A percentile compares a stretch with the other conserved stretches of the same genome.
Conservation (phyloP, 37 sponge, comb jelly and placozoan genomes). For the Tethya wilhelma region DNA sequence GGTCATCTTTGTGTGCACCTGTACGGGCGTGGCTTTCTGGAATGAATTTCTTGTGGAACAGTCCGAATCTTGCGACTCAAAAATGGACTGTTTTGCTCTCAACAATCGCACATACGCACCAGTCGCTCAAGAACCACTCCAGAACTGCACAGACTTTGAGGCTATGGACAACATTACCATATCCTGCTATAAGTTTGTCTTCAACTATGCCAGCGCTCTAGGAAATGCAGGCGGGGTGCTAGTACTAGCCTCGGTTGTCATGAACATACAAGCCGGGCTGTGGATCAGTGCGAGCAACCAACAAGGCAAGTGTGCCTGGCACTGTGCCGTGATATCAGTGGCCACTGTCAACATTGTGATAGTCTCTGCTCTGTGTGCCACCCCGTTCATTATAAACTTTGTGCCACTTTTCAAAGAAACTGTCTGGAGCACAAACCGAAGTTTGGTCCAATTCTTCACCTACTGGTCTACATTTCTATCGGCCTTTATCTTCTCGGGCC, state of each 20-base stretch:
- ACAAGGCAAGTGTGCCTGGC: neutral
- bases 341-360: constrained; percentile 3
- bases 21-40: constrained; percentile 33
- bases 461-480: constrained; percentile 39
- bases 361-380: neutral
- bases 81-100: constrained; percentile 39
- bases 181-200: constrained; percentile 18
- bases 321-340: neutral
- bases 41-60: constrained; percentile 19
- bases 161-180: neutral
- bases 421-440: neutral
- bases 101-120: neutral
- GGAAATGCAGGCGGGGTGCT: constrained; percentile 42
- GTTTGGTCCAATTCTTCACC: constrained; percentile 20
- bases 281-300: constrained; percentile 34
- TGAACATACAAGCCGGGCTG: constrained; percentile 46
- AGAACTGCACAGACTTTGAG: constrained; percentile 39
- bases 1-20: constrained; percentile 37
- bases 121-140: neutral
- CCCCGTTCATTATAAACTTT: neutral
- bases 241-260: constrained; percentile 16
- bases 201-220: constrained; percentile 25
- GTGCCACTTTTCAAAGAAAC: constrained; percentile 18
- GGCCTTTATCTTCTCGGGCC: constrained; percentile 34
- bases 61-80: neutral